phyloP scores from a whole-genome alignment of 1,140 invertebrate species.

The Trichomalopsis sarcophagae region DNA sequence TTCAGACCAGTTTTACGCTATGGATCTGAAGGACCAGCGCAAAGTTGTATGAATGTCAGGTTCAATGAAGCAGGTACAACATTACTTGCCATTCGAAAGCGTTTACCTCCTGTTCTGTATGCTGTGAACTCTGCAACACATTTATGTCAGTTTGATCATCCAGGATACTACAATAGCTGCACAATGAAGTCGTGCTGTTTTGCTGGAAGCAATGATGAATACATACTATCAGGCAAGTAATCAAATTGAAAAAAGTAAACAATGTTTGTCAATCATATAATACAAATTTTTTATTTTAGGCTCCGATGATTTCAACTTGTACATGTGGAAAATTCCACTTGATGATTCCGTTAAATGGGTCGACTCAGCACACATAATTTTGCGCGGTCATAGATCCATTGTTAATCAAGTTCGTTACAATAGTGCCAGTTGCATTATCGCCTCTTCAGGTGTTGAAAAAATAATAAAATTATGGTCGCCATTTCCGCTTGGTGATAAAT shows the following conservation, averaged over 20 bases:
- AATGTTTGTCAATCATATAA: neutral
- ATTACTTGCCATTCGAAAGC: slow-evolving; percentile 88
- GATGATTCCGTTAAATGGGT: slow-evolving; percentile 78
- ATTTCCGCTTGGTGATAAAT: slow-evolving; percentile 65
- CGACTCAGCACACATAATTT: slow-evolving; percentile 84
- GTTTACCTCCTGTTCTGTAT: slow-evolving; percentile 90
- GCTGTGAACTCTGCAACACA: slow-evolving; percentile 80
- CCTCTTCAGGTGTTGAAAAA: slow-evolving; percentile 97
- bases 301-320: slow-evolving; percentile 96
- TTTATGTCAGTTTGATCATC: slow-evolving; percentile 91
- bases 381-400: slow-evolving; percentile 94
- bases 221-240: slow-evolving; percentile 83
- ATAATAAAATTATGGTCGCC: slow-evolving; percentile 87
- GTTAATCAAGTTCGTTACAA: slow-evolving; percentile 97
- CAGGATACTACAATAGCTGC: slow-evolving; percentile 95
- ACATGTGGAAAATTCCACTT: slow-evolving; percentile 92
- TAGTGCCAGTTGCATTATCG: slow-evolving; percentile 86
- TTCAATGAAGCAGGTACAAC: slow-evolving; percentile 88
- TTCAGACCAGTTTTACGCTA: slow-evolving; percentile 83
- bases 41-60: slow-evolving; percentile 93
- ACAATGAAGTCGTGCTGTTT: slow-evolving; percentile 98
- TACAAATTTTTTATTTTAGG: slow-evolving; percentile 71
- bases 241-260: neutral
- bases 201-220: slow-evolving; percentile 92
- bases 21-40: slow-evolving; percentile 79